A percentile compares a stretch with the other conserved stretches of the same genome.
These are phyloP conservation scores for Camponotus fellah DNA, from an alignment of 2,888 invertebrate species.

Conservation along the genomic window DNA sequence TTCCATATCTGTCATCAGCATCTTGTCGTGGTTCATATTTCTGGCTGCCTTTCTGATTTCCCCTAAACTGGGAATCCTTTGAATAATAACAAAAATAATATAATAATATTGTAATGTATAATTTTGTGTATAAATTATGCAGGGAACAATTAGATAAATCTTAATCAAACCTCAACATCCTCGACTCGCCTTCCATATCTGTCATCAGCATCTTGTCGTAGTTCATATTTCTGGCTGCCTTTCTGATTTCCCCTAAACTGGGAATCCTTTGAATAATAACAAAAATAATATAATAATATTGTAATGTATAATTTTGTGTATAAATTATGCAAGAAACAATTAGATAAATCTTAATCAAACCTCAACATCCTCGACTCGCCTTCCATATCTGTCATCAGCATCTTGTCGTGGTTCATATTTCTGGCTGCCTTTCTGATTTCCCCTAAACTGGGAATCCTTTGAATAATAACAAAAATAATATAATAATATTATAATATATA, in stretches of 20 bases:
- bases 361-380: conserved; percentile 55
- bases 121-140: not conserved
- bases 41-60: not conserved
- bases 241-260: not conserved
- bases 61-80: not conserved
- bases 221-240: not conserved
- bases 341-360: not conserved
- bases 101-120: not conserved
- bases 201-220: not conserved
- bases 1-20: conserved; percentile 30
- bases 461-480: not conserved
- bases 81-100: not conserved
- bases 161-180: conserved; percentile 47
- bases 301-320: not conserved
- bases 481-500: not conserved
- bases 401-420: conserved; percentile 1
- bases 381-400: conserved; percentile 31
- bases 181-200: conserved; percentile 53
- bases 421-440: not conserved
- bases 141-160: not conserved
- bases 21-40: conserved; percentile 2
- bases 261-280: not conserved
- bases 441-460: not conserved
- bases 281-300: not conserved
- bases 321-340: not conserved